Evolutionary conservation across 30 jellyfish, hydroid and myxozoan genomes (phyloP).

Genomic region (Aurelia aurita): DNA sequence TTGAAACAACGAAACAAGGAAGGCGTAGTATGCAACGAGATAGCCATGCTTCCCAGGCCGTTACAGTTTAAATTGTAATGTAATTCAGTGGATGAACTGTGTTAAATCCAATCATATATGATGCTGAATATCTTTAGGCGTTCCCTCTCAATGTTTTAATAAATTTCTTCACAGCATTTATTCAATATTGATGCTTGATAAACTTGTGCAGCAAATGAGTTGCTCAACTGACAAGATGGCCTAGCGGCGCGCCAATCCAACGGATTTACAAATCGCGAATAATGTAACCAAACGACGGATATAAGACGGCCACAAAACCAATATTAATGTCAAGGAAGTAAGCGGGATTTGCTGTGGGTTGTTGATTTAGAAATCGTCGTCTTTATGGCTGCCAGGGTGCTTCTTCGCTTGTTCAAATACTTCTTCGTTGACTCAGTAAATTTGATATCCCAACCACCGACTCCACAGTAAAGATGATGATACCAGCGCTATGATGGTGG

Average conservation of each 20-base stretch:
- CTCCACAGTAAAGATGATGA: too few species aligned
- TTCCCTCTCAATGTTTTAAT: too few species aligned
- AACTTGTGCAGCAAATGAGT: not conserved
- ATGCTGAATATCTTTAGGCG: too few species aligned
- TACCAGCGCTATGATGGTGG: slow-evolving; percentile 2
- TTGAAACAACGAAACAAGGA: slow-evolving; percentile 6
- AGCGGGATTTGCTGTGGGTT: not conserved
- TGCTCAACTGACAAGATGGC: not conserved
- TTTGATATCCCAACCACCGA: too few species aligned
- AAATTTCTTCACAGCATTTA: too few species aligned
- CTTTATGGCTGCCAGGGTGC: not conserved
- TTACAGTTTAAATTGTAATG: too few species aligned
- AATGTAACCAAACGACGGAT: not conserved
- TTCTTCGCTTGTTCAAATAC: too few species aligned
- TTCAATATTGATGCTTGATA: too few species aligned
- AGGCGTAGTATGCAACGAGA: not conserved
- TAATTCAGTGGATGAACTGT: too few species aligned
- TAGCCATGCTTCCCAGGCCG: too few species aligned
- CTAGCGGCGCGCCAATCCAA: not conserved
- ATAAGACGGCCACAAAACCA: not conserved
- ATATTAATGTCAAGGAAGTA: not conserved
- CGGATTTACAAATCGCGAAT: not conserved
- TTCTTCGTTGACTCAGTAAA: too few species aligned
- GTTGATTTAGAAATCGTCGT: not conserved
- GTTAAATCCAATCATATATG: too few species aligned